These are phyloP conservation scores for Ectemnius continuus DNA, from an alignment of 2,888 invertebrate genomes.

Conservation along the genomic window DNA sequence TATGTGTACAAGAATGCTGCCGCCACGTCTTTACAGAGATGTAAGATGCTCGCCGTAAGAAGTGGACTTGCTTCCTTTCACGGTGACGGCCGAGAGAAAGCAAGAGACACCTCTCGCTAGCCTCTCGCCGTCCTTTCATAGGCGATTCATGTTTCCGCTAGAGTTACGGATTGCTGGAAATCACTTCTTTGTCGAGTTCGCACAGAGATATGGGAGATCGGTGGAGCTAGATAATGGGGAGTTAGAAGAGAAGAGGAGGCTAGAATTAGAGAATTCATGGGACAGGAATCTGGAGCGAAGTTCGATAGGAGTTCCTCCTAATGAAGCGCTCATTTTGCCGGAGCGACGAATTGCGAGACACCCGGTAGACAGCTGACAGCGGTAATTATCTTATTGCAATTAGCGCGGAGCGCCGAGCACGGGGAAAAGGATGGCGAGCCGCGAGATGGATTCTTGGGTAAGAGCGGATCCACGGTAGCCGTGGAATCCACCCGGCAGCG, in stretches of 20 bases:
- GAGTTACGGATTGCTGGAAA: no score
- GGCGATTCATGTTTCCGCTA: no score
- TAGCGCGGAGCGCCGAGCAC: slow-evolving; percentile 41
- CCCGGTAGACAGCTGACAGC: slow-evolving; percentile 19
- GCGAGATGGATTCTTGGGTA: slow-evolving; percentile 45
- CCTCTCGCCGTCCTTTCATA: no score
- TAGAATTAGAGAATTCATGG: neutral
- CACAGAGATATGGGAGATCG: no score
- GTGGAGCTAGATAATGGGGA: no score
- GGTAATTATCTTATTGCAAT: slow-evolving; percentile 56
- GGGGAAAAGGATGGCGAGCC: slow-evolving; percentile 30
- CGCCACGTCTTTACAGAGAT: no score
- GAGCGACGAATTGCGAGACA: slow-evolving; percentile 25
- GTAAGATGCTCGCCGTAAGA: no score
- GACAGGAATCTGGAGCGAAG: slow-evolving; percentile 6
- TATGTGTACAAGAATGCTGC: no score
- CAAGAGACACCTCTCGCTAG: no score
- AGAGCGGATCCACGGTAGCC: slow-evolving; percentile 26
- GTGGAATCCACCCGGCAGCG: slow-evolving; percentile 49
- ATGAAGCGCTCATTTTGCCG: slow-evolving; percentile 42
- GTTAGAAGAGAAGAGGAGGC: neutral
- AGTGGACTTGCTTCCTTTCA: no score
- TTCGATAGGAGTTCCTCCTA: neutral
- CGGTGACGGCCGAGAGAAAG: no score
- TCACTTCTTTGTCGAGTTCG: no score